Percentiles rank a stretch among this genome's conserved stretches.
These are phyloP conservation scores for Aphelinus atriplicis DNA, from an alignment of 1,140 invertebrate genomes.

Conservation along the genomic window DNA sequence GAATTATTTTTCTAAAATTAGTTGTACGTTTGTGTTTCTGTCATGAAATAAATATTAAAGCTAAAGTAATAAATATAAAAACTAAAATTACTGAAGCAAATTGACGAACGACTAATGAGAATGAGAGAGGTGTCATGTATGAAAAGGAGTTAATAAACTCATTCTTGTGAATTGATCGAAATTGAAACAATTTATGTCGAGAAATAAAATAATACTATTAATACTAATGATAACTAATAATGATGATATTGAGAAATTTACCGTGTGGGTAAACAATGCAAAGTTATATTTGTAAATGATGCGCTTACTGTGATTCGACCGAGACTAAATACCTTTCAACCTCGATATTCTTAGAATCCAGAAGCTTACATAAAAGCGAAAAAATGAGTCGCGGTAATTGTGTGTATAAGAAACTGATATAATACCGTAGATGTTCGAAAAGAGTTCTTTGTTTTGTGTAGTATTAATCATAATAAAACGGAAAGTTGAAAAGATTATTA, in stretches of 20 bases:
- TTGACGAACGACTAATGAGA: too few species aligned
- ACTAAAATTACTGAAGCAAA: too few species aligned
- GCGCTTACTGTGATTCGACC: slow-evolving; percentile 50
- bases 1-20: too few species aligned
- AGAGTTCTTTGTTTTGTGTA: slow-evolving; percentile 24
- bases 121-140: too few species aligned
- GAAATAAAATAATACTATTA: slow-evolving; percentile 2
- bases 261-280: slow-evolving; percentile 23
- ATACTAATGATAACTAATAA: not conserved
- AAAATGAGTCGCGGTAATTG: slow-evolving; percentile 1
- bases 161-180: not conserved
- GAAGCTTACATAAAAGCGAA: not conserved
- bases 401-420: slow-evolving; percentile 16
- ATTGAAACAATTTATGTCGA: not conserved
- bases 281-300: slow-evolving; percentile 54
- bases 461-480: slow-evolving; percentile 16
- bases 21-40: too few species aligned
- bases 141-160: not conserved
- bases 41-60: too few species aligned
- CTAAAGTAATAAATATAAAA: too few species aligned
- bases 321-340: slow-evolving; percentile 9
- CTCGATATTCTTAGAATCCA: slow-evolving; percentile 4
- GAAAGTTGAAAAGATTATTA: slow-evolving; percentile 26
- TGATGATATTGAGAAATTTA: not conserved
- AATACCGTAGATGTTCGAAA: slow-evolving; percentile 24